A percentile compares a stretch with the other conserved stretches of the same genome.
These are phyloP conservation scores for Polypterus bichir DNA, from an alignment of 2,113 vertebrate species.

Conservation along the genomic window DNA sequence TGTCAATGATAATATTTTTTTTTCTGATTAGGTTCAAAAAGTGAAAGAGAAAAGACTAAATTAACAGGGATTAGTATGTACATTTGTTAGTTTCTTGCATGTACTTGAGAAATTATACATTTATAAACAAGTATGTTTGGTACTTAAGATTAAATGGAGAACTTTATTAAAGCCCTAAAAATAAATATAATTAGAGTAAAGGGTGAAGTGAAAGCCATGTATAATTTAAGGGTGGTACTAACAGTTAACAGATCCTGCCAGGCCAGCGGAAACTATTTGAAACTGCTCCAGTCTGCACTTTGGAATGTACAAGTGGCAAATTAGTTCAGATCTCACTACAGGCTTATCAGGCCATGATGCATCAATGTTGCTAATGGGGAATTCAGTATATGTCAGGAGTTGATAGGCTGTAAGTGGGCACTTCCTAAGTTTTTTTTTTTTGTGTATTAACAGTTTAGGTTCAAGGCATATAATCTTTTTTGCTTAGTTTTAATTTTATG, in stretches of 20 bases:
- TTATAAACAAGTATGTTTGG: too few relatives aligned
- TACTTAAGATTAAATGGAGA: too few relatives aligned
- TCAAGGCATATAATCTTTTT: constrained; percentile 25
- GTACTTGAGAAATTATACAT: too few relatives aligned
- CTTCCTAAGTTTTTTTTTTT: background rate
- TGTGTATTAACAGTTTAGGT: constrained; percentile 33
- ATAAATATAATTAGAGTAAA: background rate
- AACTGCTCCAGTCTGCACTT: constrained; percentile 12
- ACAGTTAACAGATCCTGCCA: background rate
- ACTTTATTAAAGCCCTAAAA: too few relatives aligned
- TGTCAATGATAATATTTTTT: too few relatives aligned
- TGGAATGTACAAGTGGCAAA: background rate
- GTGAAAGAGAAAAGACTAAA: too few relatives aligned
- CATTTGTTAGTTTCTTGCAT: too few relatives aligned
- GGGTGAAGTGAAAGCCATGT: background rate
- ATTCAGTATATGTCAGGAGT: too few relatives aligned
- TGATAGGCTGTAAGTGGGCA: too few relatives aligned
- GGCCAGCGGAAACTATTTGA: constrained; percentile 15
- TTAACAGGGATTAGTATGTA: too few relatives aligned
- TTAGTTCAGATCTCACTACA: constrained; percentile 8
- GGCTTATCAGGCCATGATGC: constrained; percentile 1
- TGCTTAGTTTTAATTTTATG: constrained; percentile 11
- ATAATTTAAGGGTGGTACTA: background rate
- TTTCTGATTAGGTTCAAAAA: too few relatives aligned
- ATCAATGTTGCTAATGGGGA: background rate